A percentile compares a stretch with the other conserved stretches of the same genome.
Evolutionary conservation across 1,140 invertebrate species (phyloP).

Genomic region (Drosophila micromelanica): DNA sequence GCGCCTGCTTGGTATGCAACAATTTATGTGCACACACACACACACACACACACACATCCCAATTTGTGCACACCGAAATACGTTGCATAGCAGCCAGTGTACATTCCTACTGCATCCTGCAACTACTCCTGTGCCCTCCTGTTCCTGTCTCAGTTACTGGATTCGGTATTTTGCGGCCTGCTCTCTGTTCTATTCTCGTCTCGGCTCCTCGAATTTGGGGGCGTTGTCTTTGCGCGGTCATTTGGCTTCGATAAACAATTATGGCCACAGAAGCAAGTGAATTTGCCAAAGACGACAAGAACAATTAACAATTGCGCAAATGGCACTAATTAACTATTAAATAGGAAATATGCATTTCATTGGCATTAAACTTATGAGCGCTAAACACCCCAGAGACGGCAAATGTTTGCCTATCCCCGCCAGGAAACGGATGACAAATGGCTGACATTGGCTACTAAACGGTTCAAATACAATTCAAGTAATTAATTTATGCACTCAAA

Average conservation of each 20-base stretch:
- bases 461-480: conserved; percentile 1
- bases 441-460: conserved; percentile 8
- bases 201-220: not conserved
- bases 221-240: conserved; percentile 62
- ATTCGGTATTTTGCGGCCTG: not conserved
- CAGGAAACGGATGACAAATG: conserved; percentile 18
- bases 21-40: conserved; percentile 63
- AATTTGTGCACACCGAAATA: conserved; percentile 10
- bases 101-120: not conserved
- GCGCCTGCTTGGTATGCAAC: conserved; percentile 75
- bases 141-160: not conserved
- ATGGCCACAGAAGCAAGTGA: conserved; percentile 48
- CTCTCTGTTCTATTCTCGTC: not conserved
- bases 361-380: conserved; percentile 17
- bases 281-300: conserved; percentile 64
- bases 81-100: conserved; percentile 29
- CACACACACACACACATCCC: conserved; percentile 1
- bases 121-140: not conserved
- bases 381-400: not conserved
- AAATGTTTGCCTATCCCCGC: conserved; percentile 5
- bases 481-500: conserved; percentile 7
- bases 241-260: conserved; percentile 75
- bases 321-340: conserved; percentile 76
- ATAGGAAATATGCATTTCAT: conserved; percentile 36
- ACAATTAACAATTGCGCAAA: conserved; percentile 72